Base-by-base conservation (phyloP, 2,888 invertebrate genomes). In the Athrips mouffetella region DNA sequence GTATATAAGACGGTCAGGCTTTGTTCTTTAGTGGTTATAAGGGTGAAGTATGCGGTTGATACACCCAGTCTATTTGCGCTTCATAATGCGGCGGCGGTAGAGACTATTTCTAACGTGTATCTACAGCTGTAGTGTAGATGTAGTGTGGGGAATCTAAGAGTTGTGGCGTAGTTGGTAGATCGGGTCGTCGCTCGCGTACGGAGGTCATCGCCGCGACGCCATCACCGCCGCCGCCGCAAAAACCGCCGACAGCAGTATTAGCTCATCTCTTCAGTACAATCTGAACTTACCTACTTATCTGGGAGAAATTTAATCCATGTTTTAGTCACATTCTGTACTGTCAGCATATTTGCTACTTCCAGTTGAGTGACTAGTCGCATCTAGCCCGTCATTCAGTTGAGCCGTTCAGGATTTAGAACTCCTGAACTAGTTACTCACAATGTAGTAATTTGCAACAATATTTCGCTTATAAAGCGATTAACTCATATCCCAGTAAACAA, bases 151-250 rank as follows among this genome's bases (percentile, higher is more conserved):
- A 29, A 18, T 44, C 45, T 45, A 45, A 45, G 45, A 35, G 33
- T 8, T 5, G 45, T 35, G 30, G 30, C 16, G 42, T 11, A 40
- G 20, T 20, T 27, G 44, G 74, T n/a, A n/a, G n/a, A n/a, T n/a
- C n/a, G 70, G 86, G 86, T 86, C 86, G 84, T 80, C 82, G 85
- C 59, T 76, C 86, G 81, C 77, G 51, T 50, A 60, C 62, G 59
- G 78, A 78, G 86, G 86, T 86, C 86, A 85, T 57, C 82, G 82
- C 68, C 81, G 80, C 73, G 70, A 62, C 71, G 67, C 65, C 59
- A 54, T 51, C 50, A 53, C 44, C 49, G 46, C 45, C 56, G 52
- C 55, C 53, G 45, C 49, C 54, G 55, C 50, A 37, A 45, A 49
- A 49, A 29, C 41, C 54, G 57, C 49, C 48, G 16, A 55, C 60